Evolutionary conservation across 2,113 vertebrate genomes (phyloP), one percentile per base, ranked within the genome.

Genomic region (Embiotoca jacksoni): DNA sequence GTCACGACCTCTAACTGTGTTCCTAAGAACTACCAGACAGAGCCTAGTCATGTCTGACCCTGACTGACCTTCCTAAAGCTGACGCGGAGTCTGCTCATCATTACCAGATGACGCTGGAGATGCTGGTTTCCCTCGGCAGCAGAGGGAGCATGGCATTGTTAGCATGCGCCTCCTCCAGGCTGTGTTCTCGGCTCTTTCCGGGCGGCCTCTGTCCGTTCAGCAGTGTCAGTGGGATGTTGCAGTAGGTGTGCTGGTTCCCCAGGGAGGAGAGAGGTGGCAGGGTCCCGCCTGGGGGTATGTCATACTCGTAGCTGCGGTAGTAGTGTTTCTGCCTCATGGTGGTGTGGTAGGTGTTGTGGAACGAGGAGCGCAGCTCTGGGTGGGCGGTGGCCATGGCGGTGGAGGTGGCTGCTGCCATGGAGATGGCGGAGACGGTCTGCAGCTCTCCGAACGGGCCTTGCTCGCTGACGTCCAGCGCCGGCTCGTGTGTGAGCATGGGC

Each of bases 291-390:
- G 96, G 96, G 92, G 98, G 97, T 92, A 99, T 92, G 82, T 99
- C 98, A 9, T 97, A 99, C 85, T 98, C 97, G 30, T 99, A 99
- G 95, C 97, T 98, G 94, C 97, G 96, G 92, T 99, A 99, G 95
- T 98, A 98, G 95, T 99, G 98, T 98, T 99, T 99, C 97, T 99
- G 98, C 92, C 98, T 96, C 96, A 98, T 96, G 91, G 97, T 97
- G 82, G 97, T 97, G 87, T 98, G 97, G 94, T 99, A 99, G 76
- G 97, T 98, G 92, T 97, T 99, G 94, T 98, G 97, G 93, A 99
- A 98, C 59, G 97, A 95, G 83, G 98, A 97, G 75, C 98, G 98
- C 85, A 99, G 96, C 92, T 99, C 98, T 53, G 98, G 97, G 89
- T 99, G 97, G 82, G 98, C 97, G 83, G 98, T 97, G 76, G 98